A percentile compares a stretch with the other conserved stretches of the same genome.
These are phyloP conservation scores for Nasonia vitripennis DNA, from an alignment of 1,140 invertebrate genomes.

Conservation along the genomic window DNA sequence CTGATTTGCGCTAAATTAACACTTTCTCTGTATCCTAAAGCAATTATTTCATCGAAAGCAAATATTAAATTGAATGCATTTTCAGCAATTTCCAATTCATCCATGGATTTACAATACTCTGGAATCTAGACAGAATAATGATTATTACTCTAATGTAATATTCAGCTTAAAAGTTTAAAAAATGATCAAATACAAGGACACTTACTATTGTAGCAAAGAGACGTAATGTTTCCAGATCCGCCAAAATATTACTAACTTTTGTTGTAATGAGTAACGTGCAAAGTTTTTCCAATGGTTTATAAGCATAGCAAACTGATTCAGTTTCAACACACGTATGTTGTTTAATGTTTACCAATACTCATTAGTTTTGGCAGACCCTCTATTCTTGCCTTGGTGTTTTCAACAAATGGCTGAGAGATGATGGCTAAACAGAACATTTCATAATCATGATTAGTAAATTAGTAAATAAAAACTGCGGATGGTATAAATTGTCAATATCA, in stretches of 20 bases:
- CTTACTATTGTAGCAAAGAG: constrained; percentile 97
- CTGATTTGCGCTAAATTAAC: constrained; percentile 98
- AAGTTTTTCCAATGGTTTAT: constrained; percentile 98
- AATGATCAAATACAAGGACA: constrained; percentile 55
- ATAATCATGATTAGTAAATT: not conserved
- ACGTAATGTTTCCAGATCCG: constrained; percentile 97
- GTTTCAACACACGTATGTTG: constrained; percentile 99
- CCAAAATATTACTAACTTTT: constrained; percentile 98
- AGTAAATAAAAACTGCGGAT: constrained; percentile 1
- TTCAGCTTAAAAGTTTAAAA: not conserved
- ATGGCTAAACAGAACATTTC: constrained; percentile 82
- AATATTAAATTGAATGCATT: constrained; percentile 99
- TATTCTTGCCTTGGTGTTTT: constrained; percentile 98
- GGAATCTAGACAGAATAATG: constrained; percentile 82
- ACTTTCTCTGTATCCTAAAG: constrained; percentile 97
- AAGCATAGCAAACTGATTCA: constrained; percentile 98
- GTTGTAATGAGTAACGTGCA: constrained; percentile 98
- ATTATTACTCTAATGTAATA: no score
- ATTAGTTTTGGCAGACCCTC: constrained; percentile 99
- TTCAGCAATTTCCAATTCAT: constrained; percentile 95
- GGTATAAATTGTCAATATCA: not conserved
- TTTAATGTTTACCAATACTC: constrained; percentile 84
- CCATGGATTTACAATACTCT: constrained; percentile 90
- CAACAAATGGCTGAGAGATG: constrained; percentile 98
- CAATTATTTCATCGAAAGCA: constrained; percentile 99